Evolutionary conservation across 2,797 vertebrate genomes (phyloP), one percentile per base, ranked within the genome.

Genomic region (Champsocephalus gunnari): DNA sequence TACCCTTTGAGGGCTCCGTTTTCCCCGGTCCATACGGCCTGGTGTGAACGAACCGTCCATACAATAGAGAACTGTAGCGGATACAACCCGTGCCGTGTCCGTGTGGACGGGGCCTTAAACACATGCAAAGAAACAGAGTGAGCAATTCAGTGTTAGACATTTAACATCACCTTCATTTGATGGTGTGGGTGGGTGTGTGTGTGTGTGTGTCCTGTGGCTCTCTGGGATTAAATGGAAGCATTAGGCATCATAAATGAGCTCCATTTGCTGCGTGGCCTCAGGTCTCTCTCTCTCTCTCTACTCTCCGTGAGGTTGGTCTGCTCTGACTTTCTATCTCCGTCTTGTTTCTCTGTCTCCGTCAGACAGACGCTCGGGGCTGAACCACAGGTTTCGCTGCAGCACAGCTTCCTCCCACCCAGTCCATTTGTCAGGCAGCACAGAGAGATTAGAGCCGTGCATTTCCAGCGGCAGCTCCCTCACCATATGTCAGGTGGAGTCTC

Each of bases 201-300:
- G 77, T 75, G 41, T 60, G 61, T 63, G 48, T 5, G 55, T 67
- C 61, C 28, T 70, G 63, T 81, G 69, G 71, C 69, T 85, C 73
- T 72, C 34, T 86, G 73, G 87, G 86, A 91, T 89, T 88, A 86
- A 87, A 88, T 87, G 70, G 78, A 91, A 62, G 81, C 84, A 87
- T 92, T 86, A 88, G 65, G 71, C 57, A 53, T 85, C 78, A 81
- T 85, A 89, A 90, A 91, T 81, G 75, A 90, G 75, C 77, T 83
- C 83, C 75, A 81, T 89, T 90, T 90, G 84, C 83, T 81, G 73
- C 2, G 55, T 65, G 76, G 87, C 87, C 87, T 82, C 72, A 16
- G 80, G 82, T 83, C 73, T 70, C 17, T 63, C 63, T 54, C 49
- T 54, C 49, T 43, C 58, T 8, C 13, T 50, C 19, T 73, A 24